Evolutionary conservation across 2,888 invertebrate genomes (phyloP).

Genomic region (Agriopis marginaria): DNA sequence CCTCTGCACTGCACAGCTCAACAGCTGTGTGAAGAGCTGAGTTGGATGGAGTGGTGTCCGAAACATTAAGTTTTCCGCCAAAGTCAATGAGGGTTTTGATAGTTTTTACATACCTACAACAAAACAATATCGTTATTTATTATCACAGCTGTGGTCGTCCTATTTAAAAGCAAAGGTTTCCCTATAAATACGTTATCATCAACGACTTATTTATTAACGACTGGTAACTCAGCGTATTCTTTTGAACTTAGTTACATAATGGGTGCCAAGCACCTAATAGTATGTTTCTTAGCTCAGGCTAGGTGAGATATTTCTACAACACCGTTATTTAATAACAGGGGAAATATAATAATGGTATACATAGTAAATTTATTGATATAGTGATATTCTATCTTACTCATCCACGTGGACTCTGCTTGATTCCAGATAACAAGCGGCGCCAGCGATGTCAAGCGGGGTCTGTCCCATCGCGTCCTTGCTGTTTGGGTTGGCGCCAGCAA

Average conservation of each 20-base stretch:
- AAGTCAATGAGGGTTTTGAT: conserved; percentile 19
- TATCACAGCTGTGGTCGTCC: too few relatives aligned
- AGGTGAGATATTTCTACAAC: not conserved
- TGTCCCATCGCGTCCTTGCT: conserved; percentile 40
- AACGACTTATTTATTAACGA: too few relatives aligned
- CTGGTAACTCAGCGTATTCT: too few relatives aligned
- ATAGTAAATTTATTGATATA: not conserved
- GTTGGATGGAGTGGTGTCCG: not conserved
- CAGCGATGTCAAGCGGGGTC: conserved; percentile 47
- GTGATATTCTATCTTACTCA: conserved; percentile 6
- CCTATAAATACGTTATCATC: too few relatives aligned
- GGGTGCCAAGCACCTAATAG: too few relatives aligned
- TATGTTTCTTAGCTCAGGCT: too few relatives aligned
- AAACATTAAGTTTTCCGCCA: conserved; percentile 10
- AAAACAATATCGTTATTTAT: not conserved
- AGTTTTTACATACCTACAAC: conserved; percentile 17
- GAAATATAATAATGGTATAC: not conserved
- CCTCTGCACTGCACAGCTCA: conserved; percentile 41
- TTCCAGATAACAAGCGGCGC: conserved; percentile 25
- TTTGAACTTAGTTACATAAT: too few relatives aligned
- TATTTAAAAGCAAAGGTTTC: not conserved
- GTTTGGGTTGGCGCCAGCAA: conserved; percentile 44
- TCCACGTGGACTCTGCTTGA: not conserved
- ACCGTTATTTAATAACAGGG: not conserved
- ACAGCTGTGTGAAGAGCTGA: conserved; percentile 50